phyloP scores from a whole-genome alignment of 2,888 invertebrate species.

The Pecten maximus region DNA sequence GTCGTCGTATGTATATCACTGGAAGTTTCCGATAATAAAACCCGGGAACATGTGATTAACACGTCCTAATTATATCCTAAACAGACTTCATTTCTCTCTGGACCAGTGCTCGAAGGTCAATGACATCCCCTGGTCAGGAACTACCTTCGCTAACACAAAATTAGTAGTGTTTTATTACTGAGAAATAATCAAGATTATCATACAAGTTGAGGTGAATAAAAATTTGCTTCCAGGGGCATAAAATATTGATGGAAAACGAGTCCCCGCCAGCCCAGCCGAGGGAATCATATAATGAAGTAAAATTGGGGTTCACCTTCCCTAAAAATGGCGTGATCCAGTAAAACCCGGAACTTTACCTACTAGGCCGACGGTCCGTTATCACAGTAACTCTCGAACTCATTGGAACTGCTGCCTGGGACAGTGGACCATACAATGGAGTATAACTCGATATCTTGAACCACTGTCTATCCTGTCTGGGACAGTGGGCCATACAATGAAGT shows the following conservation, averaged over 20 bases:
- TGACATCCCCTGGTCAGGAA: background rate
- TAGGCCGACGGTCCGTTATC: background rate
- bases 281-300: too few species aligned
- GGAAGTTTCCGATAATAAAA: background rate
- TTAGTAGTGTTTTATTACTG: background rate
- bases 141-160: background rate
- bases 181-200: background rate
- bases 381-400: background rate
- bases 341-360: too few species aligned
- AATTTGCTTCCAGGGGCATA: background rate
- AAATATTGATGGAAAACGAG: background rate
- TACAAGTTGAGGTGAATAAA: background rate
- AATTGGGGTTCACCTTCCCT: too few species aligned
- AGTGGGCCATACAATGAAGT: too few species aligned
- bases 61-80: background rate
- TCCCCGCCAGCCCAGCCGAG: background rate
- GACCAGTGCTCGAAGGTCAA: background rate
- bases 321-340: too few species aligned
- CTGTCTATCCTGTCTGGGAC: too few species aligned
- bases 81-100: background rate
- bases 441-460: too few species aligned
- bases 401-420: too few species aligned
- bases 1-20: background rate
- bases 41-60: background rate
- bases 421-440: too few species aligned